These are phyloP conservation scores for Percopsis omiscomaycus DNA, from an alignment of 2,797 vertebrate genomes.

Conservation along the genomic window DNA sequence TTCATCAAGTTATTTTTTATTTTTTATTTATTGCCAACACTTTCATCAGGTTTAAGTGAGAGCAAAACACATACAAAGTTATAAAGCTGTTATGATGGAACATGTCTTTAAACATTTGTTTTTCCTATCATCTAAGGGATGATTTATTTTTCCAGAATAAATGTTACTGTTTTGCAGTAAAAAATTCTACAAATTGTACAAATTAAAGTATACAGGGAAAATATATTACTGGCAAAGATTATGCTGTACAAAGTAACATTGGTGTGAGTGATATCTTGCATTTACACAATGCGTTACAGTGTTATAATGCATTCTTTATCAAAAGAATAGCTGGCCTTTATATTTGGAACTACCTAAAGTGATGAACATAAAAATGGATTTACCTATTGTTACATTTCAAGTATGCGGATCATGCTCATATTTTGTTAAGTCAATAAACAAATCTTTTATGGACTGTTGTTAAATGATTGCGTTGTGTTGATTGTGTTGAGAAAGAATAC, in stretches of 20 bases:
- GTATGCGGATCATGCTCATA: slow-evolving; percentile 64
- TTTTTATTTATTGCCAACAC: no score
- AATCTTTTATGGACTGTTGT: slow-evolving; percentile 17
- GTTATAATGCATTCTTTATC: slow-evolving; percentile 46
- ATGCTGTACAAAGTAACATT: slow-evolving; percentile 14
- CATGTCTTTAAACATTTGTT: background rate
- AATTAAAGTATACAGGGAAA: slow-evolving; percentile 26
- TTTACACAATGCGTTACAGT: slow-evolving; percentile 45
- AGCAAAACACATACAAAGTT: no score
- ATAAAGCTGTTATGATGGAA: background rate
- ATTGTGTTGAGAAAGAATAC: slow-evolving; percentile 5
- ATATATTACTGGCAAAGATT: slow-evolving; percentile 17
- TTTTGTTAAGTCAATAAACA: slow-evolving; percentile 71
- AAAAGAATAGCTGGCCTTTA: slow-evolving; percentile 50
- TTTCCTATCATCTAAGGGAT: slow-evolving; percentile 18
- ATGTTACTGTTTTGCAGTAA: slow-evolving; percentile 20
- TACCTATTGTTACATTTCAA: slow-evolving; percentile 67
- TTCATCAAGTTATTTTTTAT: no score
- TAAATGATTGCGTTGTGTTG: slow-evolving; percentile 2
- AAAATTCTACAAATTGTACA: background rate
- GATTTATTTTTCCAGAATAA: slow-evolving; percentile 19
- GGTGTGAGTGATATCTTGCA: slow-evolving; percentile 37
- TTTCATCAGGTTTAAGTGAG: no score
- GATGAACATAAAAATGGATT: slow-evolving; percentile 40
- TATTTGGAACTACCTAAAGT: slow-evolving; percentile 58